Base-by-base conservation (phyloP, 2,113 vertebrate species). In the Bubo bubo region DNA sequence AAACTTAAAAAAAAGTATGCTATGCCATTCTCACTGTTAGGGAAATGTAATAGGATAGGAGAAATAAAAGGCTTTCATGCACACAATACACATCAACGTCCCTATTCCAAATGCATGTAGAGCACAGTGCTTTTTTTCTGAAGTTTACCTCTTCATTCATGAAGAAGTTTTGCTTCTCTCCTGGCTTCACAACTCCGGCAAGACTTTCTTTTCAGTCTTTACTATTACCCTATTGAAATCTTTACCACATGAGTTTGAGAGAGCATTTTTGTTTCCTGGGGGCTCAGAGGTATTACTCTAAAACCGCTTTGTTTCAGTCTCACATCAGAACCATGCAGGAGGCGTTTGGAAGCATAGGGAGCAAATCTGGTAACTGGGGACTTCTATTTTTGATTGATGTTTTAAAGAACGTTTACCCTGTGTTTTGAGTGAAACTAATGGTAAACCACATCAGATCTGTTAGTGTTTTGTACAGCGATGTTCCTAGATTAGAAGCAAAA, bases 401-500 rank as follows among this genome's bases (percentile, higher is more conserved):
- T 90, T 96, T 66, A 64, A 84, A 79, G 35, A 83, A 84, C 28
- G 27, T 88, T 93, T 86, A 86, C 37, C 20, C 84, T 21, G 0
- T 52, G 24, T 75, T 95, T 79, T 64, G 28, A 81, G 34, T 84
- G 70, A 93, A 93, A 90, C 58, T 59, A 70, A 91, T 83, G 58
- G 53, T 79, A 94, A 96, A 81, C 79, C 90, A 76, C 74, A 89
- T 62, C 76, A 87, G 68, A 93, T 75, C n/a, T 93, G 72, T 41
- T 66, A 71, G 56, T 88, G 56, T 58, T 73, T 83, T 60, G 47
- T 47, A 79, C 62, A 80, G 77, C 87, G 84, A 47, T 80, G 56
- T 77, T 89, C 64, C 89, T 41, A 77, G 75, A 89, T 87, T 72
- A 93, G 86, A 96, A 94, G 63, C 2, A 18, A 77, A 81, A 75